Conservation (phyloP, 2,797 vertebrate species). For the Chloroceryle amazona region DNA sequence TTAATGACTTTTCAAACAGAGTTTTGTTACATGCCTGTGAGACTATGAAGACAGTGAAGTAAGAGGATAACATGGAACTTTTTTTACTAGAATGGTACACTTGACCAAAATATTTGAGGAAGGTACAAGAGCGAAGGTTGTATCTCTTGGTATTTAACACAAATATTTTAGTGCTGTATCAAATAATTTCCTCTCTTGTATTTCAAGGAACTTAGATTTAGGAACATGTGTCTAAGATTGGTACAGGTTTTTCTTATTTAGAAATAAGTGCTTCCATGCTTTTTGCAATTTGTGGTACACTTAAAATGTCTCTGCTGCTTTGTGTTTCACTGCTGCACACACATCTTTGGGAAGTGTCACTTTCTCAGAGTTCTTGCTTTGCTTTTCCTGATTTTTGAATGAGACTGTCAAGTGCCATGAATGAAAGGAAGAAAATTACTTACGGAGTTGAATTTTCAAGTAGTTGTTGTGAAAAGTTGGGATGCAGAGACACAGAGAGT, state of each 20-base stretch:
- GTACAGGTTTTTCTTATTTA: conserved; percentile 84
- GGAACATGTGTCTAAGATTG: conserved; percentile 66
- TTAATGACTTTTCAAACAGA: background rate
- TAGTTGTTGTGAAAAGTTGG: background rate
- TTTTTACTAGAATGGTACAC: background rate
- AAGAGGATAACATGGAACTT: background rate
- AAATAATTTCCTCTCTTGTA: conserved; percentile 54
- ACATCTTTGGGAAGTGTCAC: conserved; percentile 72
- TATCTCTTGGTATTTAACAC: conserved; percentile 55
- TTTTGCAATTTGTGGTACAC: conserved; percentile 79
- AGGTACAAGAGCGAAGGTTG: conserved; percentile 45
- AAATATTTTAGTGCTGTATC: conserved; percentile 61
- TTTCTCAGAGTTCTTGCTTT: conserved; percentile 62
- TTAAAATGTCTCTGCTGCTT: conserved; percentile 82
- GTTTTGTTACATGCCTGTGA: background rate
- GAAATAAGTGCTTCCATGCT: conserved; percentile 83
- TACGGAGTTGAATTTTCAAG: background rate
- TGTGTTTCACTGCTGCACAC: conserved; percentile 68
- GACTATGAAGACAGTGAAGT: background rate
- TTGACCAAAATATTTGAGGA: conserved; percentile 38
- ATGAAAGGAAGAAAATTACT: conserved; percentile 56
- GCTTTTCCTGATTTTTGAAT: conserved; percentile 55
- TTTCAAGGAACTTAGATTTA: conserved; percentile 71
- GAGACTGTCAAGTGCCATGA: conserved; percentile 57
- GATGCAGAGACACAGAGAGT: background rate